These are phyloP conservation scores for Capitella teleta DNA, from an alignment of 1,140 invertebrate genomes.

Conservation along the genomic window DNA sequence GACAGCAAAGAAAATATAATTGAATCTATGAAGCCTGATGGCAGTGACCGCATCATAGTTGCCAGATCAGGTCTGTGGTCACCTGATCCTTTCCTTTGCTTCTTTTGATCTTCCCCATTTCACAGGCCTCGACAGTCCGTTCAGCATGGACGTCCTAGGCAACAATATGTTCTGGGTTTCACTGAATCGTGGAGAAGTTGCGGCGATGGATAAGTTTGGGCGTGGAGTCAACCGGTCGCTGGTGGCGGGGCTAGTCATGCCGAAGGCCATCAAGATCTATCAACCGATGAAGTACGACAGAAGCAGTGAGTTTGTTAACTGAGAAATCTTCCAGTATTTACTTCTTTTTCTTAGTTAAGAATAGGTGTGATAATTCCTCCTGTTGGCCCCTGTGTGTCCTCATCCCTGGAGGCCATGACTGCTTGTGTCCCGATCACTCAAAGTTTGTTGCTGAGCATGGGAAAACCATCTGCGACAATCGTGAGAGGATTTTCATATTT, in stretches of 20 bases:
- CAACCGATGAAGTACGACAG: slow-evolving; percentile 22
- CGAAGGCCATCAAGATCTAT: slow-evolving; percentile 64
- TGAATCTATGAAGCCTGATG: slow-evolving; percentile 74
- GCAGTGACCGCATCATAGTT: slow-evolving; percentile 61
- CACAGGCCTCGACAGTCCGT: slow-evolving; percentile 60
- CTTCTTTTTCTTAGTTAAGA: slow-evolving; percentile 43
- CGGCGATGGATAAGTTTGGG: slow-evolving; percentile 89
- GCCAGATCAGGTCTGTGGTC: slow-evolving; percentile 48
- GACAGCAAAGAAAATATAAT: slow-evolving; percentile 89
- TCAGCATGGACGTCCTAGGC: slow-evolving; percentile 86
- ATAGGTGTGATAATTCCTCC: slow-evolving; percentile 57
- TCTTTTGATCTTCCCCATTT: background rate
- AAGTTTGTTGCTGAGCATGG: slow-evolving; percentile 33
- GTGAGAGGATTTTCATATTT: slow-evolving; percentile 30
- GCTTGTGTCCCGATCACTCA: slow-evolving; percentile 72
- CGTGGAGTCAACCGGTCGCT: slow-evolving; percentile 75
- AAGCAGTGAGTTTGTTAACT: slow-evolving; percentile 15
- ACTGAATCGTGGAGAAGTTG: slow-evolving; percentile 66
- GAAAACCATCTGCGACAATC: slow-evolving; percentile 57
- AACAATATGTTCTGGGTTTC: slow-evolving; percentile 78
- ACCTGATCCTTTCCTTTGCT: background rate
- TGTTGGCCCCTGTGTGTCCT: slow-evolving; percentile 86
- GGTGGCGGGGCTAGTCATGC: slow-evolving; percentile 64
- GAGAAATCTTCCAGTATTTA: background rate
- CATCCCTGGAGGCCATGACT: slow-evolving; percentile 71